These are phyloP conservation scores for Ctenochaetus hawaiiensis DNA, from an alignment of 2,797 vertebrate species.

Conservation along the genomic window DNA sequence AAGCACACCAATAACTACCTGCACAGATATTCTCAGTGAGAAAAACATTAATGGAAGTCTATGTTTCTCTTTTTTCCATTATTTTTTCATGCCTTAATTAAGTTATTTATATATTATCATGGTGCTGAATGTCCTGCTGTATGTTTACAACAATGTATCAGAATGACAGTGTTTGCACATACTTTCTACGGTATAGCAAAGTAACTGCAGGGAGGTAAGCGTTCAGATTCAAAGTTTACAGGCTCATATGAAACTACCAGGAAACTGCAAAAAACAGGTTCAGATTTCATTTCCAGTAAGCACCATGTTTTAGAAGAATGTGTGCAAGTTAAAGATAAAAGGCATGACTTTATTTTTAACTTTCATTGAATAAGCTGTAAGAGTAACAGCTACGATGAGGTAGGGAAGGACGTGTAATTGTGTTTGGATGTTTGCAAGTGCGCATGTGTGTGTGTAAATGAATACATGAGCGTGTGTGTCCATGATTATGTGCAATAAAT, in stretches of 20 bases:
- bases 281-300: constrained; percentile 45
- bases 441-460: constrained; percentile 31
- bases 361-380: constrained; percentile 29
- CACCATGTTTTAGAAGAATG: constrained; percentile 55
- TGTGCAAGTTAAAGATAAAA: constrained; percentile 46
- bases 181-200: constrained; percentile 41
- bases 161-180: constrained; percentile 58
- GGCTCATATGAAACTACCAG: constrained; percentile 53
- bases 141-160: constrained; percentile 79
- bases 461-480: constrained; percentile 42
- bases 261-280: constrained; percentile 57
- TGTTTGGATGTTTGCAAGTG: constrained; percentile 34
- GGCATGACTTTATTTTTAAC: constrained; percentile 61
- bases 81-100: constrained; percentile 79
- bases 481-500: constrained; percentile 72
- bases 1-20: constrained; percentile 83
- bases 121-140: constrained; percentile 82
- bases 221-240: constrained; percentile 80
- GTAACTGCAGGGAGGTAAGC: constrained; percentile 53
- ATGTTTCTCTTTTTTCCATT: constrained; percentile 49
- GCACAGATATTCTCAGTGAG: constrained; percentile 82
- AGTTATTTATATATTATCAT: constrained; percentile 67
- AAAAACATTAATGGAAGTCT: constrained; percentile 47
- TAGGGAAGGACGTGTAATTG: constrained; percentile 31
- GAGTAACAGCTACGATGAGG: constrained; percentile 5